Evolutionary conservation across 2,888 invertebrate genomes (phyloP).

Genomic region (Drosophila multiciliata): DNA sequence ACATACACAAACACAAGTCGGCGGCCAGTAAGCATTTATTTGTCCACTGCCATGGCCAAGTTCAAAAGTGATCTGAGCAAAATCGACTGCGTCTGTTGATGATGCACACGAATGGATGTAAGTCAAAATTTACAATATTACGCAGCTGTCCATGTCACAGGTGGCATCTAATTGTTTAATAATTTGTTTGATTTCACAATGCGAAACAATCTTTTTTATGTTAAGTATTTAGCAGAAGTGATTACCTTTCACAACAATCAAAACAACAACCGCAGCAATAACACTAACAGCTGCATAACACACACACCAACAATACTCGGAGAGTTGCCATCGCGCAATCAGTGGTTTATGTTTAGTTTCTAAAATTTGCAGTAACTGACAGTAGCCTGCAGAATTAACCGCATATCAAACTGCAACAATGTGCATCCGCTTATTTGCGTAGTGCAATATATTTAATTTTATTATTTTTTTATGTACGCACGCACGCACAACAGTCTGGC

Average conservation of each 20-base stretch:
- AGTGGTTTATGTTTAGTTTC: background rate
- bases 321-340: slow-evolving; percentile 51
- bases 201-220: slow-evolving; percentile 49
- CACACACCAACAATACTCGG: slow-evolving; percentile 11
- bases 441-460: slow-evolving; percentile 8
- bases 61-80: slow-evolving; percentile 59
- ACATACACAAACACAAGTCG: slow-evolving; percentile 38
- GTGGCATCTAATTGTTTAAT: slow-evolving; percentile 36
- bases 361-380: background rate
- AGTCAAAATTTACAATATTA: slow-evolving; percentile 12
- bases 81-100: slow-evolving; percentile 24
- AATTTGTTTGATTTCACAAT: slow-evolving; percentile 55
- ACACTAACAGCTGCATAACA: slow-evolving; percentile 53
- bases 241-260: slow-evolving; percentile 52
- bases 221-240: slow-evolving; percentile 43
- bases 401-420: background rate
- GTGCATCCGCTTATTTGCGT: background rate
- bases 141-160: slow-evolving; percentile 26
- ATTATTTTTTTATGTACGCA: background rate
- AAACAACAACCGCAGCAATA: slow-evolving; percentile 38
- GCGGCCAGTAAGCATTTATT: slow-evolving; percentile 34
- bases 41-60: slow-evolving; percentile 68
- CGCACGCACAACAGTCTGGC: slow-evolving; percentile 35
- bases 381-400: slow-evolving; percentile 5
- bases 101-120: slow-evolving; percentile 26